These are phyloP conservation scores for Prunella fulvescens DNA, from an alignment of 2,113 vertebrate species.

Conservation along the genomic window DNA sequence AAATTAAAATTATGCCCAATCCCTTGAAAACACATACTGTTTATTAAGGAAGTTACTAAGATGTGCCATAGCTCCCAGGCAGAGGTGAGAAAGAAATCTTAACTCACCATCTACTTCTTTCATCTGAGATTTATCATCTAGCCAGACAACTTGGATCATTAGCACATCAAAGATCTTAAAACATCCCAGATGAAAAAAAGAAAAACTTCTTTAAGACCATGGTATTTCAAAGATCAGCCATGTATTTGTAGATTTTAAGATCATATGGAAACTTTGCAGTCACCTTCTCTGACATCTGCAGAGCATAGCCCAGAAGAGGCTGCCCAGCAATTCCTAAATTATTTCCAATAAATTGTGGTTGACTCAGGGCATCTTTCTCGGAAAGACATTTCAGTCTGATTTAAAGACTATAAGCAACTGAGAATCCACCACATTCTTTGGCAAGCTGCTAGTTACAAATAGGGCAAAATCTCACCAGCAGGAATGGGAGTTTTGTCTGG, in stretches of 20 bases:
- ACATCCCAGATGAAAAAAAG: background rate
- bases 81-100: constrained; percentile 12
- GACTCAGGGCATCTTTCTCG: constrained; percentile 14
- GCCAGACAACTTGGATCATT: background rate
- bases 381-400: constrained; percentile 23
- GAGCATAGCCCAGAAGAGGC: background rate
- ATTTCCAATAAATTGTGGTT: constrained; percentile 2
- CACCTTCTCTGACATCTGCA: constrained; percentile 2
- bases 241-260: constrained; percentile 13
- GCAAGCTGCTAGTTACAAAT: background rate
- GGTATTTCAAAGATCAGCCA: background rate
- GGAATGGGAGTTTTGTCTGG: background rate
- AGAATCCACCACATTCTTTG: constrained; percentile 7
- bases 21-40: background rate
- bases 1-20: background rate
- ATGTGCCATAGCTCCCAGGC: background rate
- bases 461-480: background rate
- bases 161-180: constrained; percentile 45
- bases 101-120: background rate
- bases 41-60: constrained; percentile 8
- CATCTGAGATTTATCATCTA: constrained; percentile 34
- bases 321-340: constrained; percentile 20
- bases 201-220: background rate
- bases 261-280: constrained; percentile 8
- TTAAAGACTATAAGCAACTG: background rate